Conservation (phyloP, 1,140 invertebrate genomes). For the Pogonognathellus flavescens region DNA sequence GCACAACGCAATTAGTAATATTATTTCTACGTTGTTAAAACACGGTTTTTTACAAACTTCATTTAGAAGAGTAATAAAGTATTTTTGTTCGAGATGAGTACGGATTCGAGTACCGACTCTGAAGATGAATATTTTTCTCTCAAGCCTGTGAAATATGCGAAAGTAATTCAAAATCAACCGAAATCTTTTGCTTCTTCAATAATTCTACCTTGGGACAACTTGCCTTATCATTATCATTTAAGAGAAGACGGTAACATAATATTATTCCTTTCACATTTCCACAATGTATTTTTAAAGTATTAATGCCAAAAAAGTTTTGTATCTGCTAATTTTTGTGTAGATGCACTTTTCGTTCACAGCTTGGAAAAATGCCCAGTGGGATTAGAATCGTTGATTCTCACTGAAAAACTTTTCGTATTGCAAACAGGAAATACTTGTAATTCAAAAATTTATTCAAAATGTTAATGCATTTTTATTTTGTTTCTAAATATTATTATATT, state of each 20-base stretch:
- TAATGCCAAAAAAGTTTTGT: no score
- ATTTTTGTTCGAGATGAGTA: no score
- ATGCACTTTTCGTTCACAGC: not conserved
- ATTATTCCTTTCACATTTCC: not conserved
- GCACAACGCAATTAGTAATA: no score
- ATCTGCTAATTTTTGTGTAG: not conserved
- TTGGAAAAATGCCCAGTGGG: not conserved
- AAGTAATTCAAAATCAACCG: not conserved
- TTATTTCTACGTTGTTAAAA: no score
- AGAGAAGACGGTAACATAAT: not conserved
- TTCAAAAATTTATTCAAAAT: no score
- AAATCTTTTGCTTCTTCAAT: not conserved
- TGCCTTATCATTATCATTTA: conserved; percentile 22
- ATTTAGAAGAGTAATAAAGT: no score
- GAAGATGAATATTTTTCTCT: no score
- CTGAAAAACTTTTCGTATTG: not conserved
- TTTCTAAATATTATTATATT: no score
- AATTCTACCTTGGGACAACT: not conserved
- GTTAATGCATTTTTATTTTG: no score
- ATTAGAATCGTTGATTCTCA: not conserved
- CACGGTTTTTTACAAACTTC: no score
- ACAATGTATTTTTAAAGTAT: not conserved
- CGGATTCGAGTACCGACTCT: no score
- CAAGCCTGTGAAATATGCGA: not conserved
- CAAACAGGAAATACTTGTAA: not conserved